Conservation (phyloP, 2,113 vertebrate genomes). For the Apodemus speciosus region DNA sequence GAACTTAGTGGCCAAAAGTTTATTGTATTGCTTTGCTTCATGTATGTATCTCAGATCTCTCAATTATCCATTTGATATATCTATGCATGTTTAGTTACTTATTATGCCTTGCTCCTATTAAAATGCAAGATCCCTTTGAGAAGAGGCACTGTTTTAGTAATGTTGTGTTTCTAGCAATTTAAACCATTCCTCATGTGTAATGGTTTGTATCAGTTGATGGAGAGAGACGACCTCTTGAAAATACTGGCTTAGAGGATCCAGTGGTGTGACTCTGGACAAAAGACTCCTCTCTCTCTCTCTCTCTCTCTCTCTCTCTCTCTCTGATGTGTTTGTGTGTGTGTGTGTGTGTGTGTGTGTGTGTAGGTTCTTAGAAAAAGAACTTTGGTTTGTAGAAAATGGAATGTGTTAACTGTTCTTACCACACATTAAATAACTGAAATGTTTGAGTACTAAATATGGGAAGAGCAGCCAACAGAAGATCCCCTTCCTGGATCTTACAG, state of each 20-base stretch:
- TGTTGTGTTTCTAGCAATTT: background rate
- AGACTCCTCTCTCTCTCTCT: background rate
- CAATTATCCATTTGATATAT: background rate
- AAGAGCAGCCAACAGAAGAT: background rate
- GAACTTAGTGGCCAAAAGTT: background rate
- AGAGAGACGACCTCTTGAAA: background rate
- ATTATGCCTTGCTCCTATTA: background rate
- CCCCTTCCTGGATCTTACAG: background rate
- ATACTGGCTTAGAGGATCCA: background rate
- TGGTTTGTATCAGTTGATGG: background rate
- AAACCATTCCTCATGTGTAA: background rate
- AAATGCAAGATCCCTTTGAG: background rate
- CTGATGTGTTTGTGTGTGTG: too few species aligned
- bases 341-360: background rate
- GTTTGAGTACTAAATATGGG: background rate
- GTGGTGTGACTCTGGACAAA: background rate
- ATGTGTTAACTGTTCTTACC: background rate
- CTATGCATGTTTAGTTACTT: slow-evolving; percentile 24
- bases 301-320: background rate
- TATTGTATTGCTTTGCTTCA: background rate
- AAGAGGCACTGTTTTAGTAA: slow-evolving; percentile 18
- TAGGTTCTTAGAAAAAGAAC: background rate
- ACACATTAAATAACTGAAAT: slow-evolving; percentile 2
- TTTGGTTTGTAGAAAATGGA: background rate
- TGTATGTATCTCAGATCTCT: background rate